Base-by-base conservation (phyloP, 2,113 vertebrate genomes). In the Delphinapterus leucas region DNA sequence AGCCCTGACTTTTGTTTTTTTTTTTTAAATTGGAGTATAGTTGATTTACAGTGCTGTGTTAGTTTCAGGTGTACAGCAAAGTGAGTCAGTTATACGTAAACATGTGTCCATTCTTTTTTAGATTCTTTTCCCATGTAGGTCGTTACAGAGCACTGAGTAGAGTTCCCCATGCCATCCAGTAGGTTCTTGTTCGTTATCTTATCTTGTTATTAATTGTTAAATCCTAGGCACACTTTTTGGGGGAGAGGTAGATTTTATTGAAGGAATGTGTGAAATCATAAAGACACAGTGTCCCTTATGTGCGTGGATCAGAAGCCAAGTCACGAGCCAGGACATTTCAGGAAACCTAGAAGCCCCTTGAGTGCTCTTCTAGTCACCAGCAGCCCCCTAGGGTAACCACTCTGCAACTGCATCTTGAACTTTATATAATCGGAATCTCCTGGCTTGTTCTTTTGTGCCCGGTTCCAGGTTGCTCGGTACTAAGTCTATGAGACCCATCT, bases 11-110 rank as follows among this genome's bases (percentile, higher is more conserved):
- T 44, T 44, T 44, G 44, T 44, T 44, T 44, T 7, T 2, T 44
- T 47, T 49, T 49, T 49, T 53, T 53, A 17, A 53, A 7, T 0
- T 21, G 74, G 74, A 53, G 74, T 49, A 38, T 28, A 20, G 28
- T 7, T 31, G 74, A 0, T n/a, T 4, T 61, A 61, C 60, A 26
- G 23, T 25, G 60, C 26, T 14, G 3, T 0, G 3, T 0, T 55
- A 0, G 33, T 36, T n/a, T 23, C 76, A 36, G 76, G 47, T 2
- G 11, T 21, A 0, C 2, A 1, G 47, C 20, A 1, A 18, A n/a
- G 33, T 8, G 49, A 23, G 10, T 55, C 3, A 14, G 49, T 55
- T 0, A 8, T 4, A 31, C 47, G 2, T 2, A 0, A 1, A 61
- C 60, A 61, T 10, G 23, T 25, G 11, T 21, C 28, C 8, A 0